These are phyloP conservation scores for Acipenser ruthenus DNA, from an alignment of 2,797 vertebrate species.

Conservation along the genomic window DNA sequence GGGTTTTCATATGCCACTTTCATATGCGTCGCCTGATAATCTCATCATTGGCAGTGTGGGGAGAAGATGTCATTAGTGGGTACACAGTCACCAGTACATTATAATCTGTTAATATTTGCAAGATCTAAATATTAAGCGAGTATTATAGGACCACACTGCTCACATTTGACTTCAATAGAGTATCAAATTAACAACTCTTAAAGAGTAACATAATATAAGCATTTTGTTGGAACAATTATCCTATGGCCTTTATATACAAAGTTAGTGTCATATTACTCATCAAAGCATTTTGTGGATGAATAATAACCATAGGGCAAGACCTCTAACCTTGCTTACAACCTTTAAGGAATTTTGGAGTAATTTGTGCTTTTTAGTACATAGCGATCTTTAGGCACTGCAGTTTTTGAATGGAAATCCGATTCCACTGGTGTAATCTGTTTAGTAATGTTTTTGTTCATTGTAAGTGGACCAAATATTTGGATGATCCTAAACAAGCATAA, in stretches of 20 bases:
- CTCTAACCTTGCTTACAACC: constrained; percentile 64
- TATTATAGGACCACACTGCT: no score
- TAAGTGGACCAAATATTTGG: constrained; percentile 87
- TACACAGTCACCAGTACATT: no score
- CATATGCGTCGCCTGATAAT: no score
- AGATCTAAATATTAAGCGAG: no score
- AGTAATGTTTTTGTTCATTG: constrained; percentile 71
- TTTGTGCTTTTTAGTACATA: constrained; percentile 41
- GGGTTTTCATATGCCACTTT: no score
- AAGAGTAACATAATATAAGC: constrained; percentile 55
- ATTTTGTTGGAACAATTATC: constrained; percentile 59
- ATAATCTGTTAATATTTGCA: no score
- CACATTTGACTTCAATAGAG: no score
- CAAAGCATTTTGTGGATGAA: constrained; percentile 60
- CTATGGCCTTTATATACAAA: constrained; percentile 51
- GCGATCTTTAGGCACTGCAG: constrained; percentile 43
- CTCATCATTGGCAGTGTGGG: no score
- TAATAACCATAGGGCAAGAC: constrained; percentile 62
- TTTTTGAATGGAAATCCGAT: constrained; percentile 62
- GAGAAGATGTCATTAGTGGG: no score
- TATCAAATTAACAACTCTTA: constrained; percentile 48
- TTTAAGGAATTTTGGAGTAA: constrained; percentile 54
- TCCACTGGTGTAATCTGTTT: constrained; percentile 66
- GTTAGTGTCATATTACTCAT: constrained; percentile 70
- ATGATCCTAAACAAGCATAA: constrained; percentile 71